Conservation (phyloP, 2,888 invertebrate species). For the Pristionchus maxplancki region DNA sequence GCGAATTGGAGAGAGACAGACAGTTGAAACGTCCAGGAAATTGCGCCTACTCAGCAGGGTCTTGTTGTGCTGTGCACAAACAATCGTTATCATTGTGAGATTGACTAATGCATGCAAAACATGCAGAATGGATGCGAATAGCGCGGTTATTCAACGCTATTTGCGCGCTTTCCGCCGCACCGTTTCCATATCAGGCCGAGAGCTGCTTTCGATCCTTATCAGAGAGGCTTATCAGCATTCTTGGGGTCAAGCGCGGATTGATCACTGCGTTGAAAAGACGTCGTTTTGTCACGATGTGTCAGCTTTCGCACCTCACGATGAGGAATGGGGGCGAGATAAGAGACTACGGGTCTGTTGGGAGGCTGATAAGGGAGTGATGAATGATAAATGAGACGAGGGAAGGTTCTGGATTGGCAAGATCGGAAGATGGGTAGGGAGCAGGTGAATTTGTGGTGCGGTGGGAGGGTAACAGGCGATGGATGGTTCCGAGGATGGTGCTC, state of each 20-base stretch:
- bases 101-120: not conserved
- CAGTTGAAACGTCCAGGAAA: not conserved
- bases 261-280: not conserved
- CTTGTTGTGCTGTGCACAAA: not conserved
- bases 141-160: not conserved
- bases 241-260: constrained; percentile 7
- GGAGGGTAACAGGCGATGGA: not conserved
- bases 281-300: not conserved
- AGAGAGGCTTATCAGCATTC: not conserved
- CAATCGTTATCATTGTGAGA: not conserved
- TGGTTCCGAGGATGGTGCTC: too few species aligned
- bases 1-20: too few species aligned
- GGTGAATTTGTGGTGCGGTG: not conserved
- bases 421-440: not conserved
- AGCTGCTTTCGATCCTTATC: not conserved
- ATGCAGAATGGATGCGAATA: not conserved
- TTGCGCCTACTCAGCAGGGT: not conserved
- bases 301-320: not conserved
- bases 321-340: not conserved
- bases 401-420: not conserved
- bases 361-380: not conserved
- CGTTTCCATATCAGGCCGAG: not conserved
- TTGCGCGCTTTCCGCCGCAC: not conserved
- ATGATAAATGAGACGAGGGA: not conserved
- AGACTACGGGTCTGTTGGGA: not conserved